Base-by-base conservation (phyloP, 2,797 vertebrate species). In the Periophthalmus magnuspinnatus region DNA sequence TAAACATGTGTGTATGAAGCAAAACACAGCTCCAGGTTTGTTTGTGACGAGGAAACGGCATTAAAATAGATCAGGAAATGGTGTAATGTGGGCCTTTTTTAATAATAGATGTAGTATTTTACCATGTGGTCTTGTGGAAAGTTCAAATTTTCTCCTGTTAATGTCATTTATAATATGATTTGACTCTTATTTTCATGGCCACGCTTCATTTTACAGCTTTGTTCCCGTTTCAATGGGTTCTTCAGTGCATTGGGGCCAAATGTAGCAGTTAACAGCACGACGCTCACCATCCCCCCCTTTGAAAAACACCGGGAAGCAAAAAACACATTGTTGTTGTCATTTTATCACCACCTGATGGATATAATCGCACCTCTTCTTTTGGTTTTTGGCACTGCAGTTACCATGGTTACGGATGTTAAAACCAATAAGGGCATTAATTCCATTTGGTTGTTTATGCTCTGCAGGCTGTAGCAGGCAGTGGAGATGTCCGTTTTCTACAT, bases 401-500 rank as follows among this genome's bases (percentile, higher is more conserved):
- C 63, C 56, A 65, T 74, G 72, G 61, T 71, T 68, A 72, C 24
- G 6, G 69, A 8, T 67, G 57, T 76, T 71, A 5, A 52, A 55
- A 80, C 69, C 33, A 66, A 76, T 71, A 55, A 65, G 19, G 28
- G 22, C 74, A 72, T 69, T 64, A 55, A 67, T 74, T 77, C 11
- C 19, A 55, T 75, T 74, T 38, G 50, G 56, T 50, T 69, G 65
- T 79, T 77, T 62, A 41, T 64, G 59, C 65, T 73, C 65, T 36
- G 50, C 16, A 60, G 22, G 45, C 52, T 70, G 32, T 68, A 47
- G 57, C 61, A 57, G 55, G 63, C 65, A 62, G 41, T 79, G 63
- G 71, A 75, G 33, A 67, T 74, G 75, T 81, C 70, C 64, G 33
- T 84, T 80, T 78, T 24, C n/a, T 62, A 65, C 17, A 48, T 10